These are phyloP conservation scores for Tenthredo distinguenda DNA, from an alignment of 2,888 invertebrate species.

Conservation along the genomic window DNA sequence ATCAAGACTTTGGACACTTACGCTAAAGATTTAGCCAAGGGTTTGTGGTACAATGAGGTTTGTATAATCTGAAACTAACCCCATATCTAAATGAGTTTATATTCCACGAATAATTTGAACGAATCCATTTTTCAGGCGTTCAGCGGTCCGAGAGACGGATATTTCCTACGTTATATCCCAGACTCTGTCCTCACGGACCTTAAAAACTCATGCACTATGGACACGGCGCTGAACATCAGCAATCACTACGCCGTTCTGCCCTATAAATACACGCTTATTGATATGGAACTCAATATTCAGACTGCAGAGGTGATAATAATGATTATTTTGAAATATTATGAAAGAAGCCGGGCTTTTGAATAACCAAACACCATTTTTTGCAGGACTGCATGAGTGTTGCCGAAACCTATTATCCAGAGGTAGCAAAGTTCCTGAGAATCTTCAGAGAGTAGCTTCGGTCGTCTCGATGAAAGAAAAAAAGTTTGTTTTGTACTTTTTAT, in stretches of 20 bases:
- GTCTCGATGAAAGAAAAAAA: neutral
- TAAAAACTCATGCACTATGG: constrained; percentile 56
- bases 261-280: constrained; percentile 62
- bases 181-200: constrained; percentile 60
- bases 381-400: constrained; percentile 62
- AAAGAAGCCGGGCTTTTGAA: neutral
- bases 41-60: constrained; percentile 66
- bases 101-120: neutral
- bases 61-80: neutral
- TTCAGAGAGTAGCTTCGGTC: constrained; percentile 18
- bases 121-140: constrained; percentile 59
- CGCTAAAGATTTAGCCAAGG: constrained; percentile 64
- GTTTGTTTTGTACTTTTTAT: neutral
- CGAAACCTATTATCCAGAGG: constrained; percentile 61
- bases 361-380: constrained; percentile 23
- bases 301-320: constrained; percentile 61
- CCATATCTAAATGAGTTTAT: neutral
- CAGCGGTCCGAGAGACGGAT: constrained; percentile 57
- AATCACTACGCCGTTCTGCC: constrained; percentile 71
- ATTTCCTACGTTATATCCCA: constrained; percentile 64
- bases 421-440: constrained; percentile 60
- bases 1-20: constrained; percentile 61
- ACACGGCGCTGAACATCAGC: constrained; percentile 65
- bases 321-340: neutral
- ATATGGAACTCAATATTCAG: constrained; percentile 61